A percentile compares a stretch with the other conserved stretches of the same genome.
Conservation (phyloP, 2,797 vertebrate species). For the Pelodytes ibericus region DNA sequence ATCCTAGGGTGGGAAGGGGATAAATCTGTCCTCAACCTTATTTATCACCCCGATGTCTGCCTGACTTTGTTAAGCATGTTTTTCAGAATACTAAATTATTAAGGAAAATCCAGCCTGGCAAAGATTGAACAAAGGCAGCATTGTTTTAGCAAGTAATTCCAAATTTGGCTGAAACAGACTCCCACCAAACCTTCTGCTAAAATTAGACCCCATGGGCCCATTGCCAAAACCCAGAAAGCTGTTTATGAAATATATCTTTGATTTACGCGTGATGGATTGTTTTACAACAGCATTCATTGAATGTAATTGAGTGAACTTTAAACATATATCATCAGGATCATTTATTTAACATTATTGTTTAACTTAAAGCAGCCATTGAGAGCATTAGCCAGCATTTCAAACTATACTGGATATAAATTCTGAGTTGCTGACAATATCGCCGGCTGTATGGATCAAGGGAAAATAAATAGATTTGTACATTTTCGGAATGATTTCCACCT, state of each 20-base stretch:
- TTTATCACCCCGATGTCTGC: not conserved
- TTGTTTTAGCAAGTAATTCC: conserved; percentile 39
- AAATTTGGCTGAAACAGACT: conserved; percentile 43
- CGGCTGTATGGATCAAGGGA: conserved; percentile 5
- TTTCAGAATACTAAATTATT: conserved; percentile 12
- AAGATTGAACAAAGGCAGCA: conserved; percentile 8
- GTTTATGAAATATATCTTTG: conserved; percentile 51
- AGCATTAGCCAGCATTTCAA: conserved; percentile 42
- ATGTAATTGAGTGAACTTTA: conserved; percentile 55
- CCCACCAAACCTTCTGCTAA: conserved; percentile 27
- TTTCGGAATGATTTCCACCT: not conserved
- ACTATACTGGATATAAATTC: conserved; percentile 16
- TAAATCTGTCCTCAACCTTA: not conserved
- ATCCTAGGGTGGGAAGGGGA: no score
- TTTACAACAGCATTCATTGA: conserved; percentile 50
- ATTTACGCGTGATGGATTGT: conserved; percentile 48
- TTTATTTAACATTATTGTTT: conserved; percentile 63
- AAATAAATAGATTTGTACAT: not conserved
- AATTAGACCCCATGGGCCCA: conserved; percentile 26
- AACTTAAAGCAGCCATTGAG: conserved; percentile 50
- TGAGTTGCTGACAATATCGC: conserved; percentile 5
- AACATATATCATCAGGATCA: conserved; percentile 61
- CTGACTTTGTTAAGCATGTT: conserved; percentile 1
- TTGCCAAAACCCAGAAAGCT: conserved; percentile 35
- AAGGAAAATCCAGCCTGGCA: conserved; percentile 8